Evolutionary conservation across 2,797 vertebrate genomes (phyloP).

Genomic region (Urophycis tenuis): DNA sequence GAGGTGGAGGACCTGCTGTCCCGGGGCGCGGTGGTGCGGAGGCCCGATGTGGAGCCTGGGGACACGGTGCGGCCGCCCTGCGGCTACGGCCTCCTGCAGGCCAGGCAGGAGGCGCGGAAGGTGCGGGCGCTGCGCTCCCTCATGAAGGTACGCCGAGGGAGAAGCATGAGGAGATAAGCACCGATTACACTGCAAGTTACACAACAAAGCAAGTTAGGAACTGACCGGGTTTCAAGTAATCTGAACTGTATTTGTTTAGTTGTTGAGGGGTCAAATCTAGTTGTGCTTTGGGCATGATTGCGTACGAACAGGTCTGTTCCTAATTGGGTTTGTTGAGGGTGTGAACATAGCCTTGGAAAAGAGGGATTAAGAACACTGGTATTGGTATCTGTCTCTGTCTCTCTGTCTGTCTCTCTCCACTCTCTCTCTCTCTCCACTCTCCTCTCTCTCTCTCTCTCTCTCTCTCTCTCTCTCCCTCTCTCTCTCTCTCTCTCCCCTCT

Average conservation of each 20-base stretch:
- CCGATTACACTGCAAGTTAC: no score
- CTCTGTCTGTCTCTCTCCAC: not conserved
- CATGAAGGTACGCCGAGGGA: constrained; percentile 61
- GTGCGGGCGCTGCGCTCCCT: constrained; percentile 60
- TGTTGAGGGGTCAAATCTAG: not conserved
- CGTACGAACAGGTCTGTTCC: not conserved
- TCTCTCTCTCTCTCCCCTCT: not conserved
- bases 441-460: not conserved
- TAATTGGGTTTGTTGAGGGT: not conserved
- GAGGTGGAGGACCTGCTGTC: constrained; percentile 69
- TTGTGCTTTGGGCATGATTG: not conserved
- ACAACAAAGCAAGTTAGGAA: not conserved
- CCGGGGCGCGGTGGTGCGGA: constrained; percentile 56
- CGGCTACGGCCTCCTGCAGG: constrained; percentile 74
- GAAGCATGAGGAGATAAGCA: not conserved
- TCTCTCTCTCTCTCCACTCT: not conserved
- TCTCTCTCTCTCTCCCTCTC: not conserved
- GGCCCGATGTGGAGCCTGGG: constrained; percentile 37
- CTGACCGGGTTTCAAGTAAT: not conserved
- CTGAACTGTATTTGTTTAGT: not conserved
- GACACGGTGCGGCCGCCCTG: constrained; percentile 66
- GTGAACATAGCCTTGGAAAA: not conserved
- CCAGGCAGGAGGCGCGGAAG: constrained; percentile 75
- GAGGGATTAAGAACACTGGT: not conserved
- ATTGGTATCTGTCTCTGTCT: not conserved